Base-by-base conservation (phyloP, 1,140 invertebrate genomes). In the Schlechtendalia chinensis region DNA sequence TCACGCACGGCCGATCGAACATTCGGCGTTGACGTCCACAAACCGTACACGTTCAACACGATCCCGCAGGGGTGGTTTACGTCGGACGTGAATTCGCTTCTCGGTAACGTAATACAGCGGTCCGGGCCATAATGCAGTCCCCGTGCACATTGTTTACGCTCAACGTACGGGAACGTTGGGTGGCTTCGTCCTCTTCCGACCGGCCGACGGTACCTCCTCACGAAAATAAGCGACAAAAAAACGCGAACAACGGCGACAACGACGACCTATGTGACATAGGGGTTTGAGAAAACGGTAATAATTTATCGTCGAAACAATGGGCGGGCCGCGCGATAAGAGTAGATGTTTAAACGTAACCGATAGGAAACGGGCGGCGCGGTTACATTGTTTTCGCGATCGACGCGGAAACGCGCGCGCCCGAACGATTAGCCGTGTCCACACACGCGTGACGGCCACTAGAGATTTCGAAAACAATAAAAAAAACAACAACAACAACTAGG, bases 381-480 rank as follows among this genome's bases (percentile, higher is more conserved):
- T 39, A 47, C 10, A 75, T 58, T 59, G 54, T 75, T 54, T 19
- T 17, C 27, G 14, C 59, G 72, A 75, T 59, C 54, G 72, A 75
- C 53, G 53, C 32, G 54, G 22, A 32, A 58, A 45, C 12, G 19
- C 54, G 29, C 39, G 54, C 29, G 32, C 3, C 3, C 54, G 29
- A 16, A 45, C 54, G 54, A 75, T 75, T 75, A 74, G 53, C 53
- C 53, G 72, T 58, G 69, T 72, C 69, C 69, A 53, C n/a, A n/a
- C n/a, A n/a, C 69, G 69, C 69, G 69, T 54, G 69, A 58, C 50
- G 65, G 29, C 39, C 74, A 59, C 74, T 77, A 47, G 56, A 77
- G 74, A 77, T 77, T 77, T 47, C 11, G 56, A 39, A 59, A 47
- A 61, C 56, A 77, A 77, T 45, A 61, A 61, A 61, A 77, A 59